Percentiles rank a stretch among this genome's conserved stretches.
Evolutionary conservation across 2,888 invertebrate species (phyloP).

Genomic region (Dichetophora obliterata): DNA sequence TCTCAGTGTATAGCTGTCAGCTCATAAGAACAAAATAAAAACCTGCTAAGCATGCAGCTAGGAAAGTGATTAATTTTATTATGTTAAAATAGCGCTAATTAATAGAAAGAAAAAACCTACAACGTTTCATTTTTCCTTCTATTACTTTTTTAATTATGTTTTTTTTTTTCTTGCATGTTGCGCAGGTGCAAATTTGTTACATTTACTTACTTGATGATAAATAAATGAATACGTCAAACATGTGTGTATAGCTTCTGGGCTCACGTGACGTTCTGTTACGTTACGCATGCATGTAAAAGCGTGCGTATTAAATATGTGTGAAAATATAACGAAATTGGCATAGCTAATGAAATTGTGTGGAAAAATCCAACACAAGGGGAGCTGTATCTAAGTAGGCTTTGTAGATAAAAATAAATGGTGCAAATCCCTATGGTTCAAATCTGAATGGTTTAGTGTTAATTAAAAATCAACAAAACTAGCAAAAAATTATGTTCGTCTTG

Average conservation of each 20-base stretch:
- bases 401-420: no score
- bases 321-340: background rate
- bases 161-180: constrained; percentile 14
- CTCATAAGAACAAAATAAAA: background rate
- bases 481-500: no score
- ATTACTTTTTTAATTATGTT: background rate
- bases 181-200: constrained; percentile 36
- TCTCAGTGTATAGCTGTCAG: no score
- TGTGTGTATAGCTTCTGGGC: constrained; percentile 7
- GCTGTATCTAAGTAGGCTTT: no score
- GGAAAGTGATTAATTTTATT: background rate
- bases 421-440: no score
- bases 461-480: no score
- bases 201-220: constrained; percentile 29
- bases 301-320: constrained; percentile 46
- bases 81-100: background rate
- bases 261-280: constrained; percentile 21
- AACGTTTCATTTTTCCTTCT: background rate
- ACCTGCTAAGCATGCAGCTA: background rate
- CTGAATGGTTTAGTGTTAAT: no score
- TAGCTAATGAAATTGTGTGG: background rate
- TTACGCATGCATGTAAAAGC: constrained; percentile 28
- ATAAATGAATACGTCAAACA: constrained; percentile 34
- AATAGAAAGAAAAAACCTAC: background rate
- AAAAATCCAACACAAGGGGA: background rate